Evolutionary conservation across 2,888 invertebrate genomes (phyloP).

Genomic region (Lasioglossum marginatum): DNA sequence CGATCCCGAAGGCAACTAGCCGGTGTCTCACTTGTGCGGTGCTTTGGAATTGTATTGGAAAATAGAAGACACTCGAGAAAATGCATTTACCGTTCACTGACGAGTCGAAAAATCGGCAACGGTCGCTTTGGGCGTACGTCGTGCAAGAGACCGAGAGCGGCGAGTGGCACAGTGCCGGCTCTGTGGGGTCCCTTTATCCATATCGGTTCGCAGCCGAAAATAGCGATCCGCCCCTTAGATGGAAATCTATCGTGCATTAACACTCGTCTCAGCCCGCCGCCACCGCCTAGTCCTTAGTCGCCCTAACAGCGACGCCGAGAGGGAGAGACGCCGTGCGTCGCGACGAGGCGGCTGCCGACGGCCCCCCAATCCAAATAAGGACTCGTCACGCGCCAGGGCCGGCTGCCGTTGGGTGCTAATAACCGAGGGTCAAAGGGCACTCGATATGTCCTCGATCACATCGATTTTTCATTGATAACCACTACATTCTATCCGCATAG

Average conservation of each 20-base stretch:
- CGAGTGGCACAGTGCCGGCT: slow-evolving; percentile 82
- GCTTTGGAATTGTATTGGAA: background rate
- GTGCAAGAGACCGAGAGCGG: slow-evolving; percentile 81
- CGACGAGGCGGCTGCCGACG: slow-evolving; percentile 75
- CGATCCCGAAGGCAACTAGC: slow-evolving; percentile 19
- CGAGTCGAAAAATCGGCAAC: slow-evolving; percentile 64
- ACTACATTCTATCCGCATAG: background rate
- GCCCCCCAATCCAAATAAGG: slow-evolving; percentile 83
- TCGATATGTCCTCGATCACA: background rate
- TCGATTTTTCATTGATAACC: background rate
- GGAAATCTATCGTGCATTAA: slow-evolving; percentile 81
- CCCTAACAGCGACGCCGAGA: slow-evolving; percentile 72
- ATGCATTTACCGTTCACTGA: slow-evolving; percentile 66
- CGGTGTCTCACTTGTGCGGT: slow-evolving; percentile 3
- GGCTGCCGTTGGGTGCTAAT: slow-evolving; percentile 50
- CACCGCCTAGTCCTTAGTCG: slow-evolving; percentile 75
- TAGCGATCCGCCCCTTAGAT: slow-evolving; percentile 84
- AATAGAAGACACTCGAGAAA: slow-evolving; percentile 26
- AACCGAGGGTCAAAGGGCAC: slow-evolving; percentile 52
- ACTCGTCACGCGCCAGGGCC: slow-evolving; percentile 72
- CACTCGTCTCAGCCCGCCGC: slow-evolving; percentile 62
- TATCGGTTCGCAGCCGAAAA: slow-evolving; percentile 83
- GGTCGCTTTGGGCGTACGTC: slow-evolving; percentile 75
- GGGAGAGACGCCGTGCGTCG: slow-evolving; percentile 71
- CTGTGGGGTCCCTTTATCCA: slow-evolving; percentile 84